Conservation (phyloP, 2,113 vertebrate genomes). For the cat (Felis catus) region DNA sequence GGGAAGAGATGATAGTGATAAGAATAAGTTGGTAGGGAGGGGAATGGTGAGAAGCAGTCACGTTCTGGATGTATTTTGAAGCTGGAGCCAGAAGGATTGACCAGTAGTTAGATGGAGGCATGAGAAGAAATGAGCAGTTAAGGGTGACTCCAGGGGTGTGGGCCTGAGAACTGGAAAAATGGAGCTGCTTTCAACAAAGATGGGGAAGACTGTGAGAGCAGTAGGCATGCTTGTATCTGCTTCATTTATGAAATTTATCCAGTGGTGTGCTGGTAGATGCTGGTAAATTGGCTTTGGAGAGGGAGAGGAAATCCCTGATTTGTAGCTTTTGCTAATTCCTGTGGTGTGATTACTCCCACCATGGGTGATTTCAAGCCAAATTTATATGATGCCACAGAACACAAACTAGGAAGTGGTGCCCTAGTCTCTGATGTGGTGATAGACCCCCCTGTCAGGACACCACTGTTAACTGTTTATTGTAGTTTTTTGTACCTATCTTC, state of each 20-base stretch:
- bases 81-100: too few species aligned
- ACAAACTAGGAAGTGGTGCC: not conserved
- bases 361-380: not conserved
- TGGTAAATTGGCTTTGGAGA: not conserved
- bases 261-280: not conserved
- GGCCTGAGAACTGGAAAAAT: too few species aligned
- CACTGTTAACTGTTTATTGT: not conserved
- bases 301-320: not conserved
- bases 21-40: not conserved
- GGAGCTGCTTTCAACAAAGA: too few species aligned
- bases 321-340: not conserved
- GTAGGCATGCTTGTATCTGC: too few species aligned
- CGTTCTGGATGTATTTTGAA: too few species aligned
- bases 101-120: too few species aligned
- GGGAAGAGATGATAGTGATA: not conserved
- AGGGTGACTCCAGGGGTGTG: too few species aligned
- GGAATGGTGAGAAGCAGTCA: not conserved
- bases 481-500: not conserved
- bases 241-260: not conserved
- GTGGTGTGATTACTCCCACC: not conserved
- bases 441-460: too few species aligned
- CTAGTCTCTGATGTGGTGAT: rapidly evolving
- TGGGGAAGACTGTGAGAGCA: too few species aligned
- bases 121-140: too few species aligned
- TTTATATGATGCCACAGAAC: not conserved